phyloP scores from a whole-genome alignment of 1,140 invertebrate species.

The Lasaia peninsularis region DNA sequence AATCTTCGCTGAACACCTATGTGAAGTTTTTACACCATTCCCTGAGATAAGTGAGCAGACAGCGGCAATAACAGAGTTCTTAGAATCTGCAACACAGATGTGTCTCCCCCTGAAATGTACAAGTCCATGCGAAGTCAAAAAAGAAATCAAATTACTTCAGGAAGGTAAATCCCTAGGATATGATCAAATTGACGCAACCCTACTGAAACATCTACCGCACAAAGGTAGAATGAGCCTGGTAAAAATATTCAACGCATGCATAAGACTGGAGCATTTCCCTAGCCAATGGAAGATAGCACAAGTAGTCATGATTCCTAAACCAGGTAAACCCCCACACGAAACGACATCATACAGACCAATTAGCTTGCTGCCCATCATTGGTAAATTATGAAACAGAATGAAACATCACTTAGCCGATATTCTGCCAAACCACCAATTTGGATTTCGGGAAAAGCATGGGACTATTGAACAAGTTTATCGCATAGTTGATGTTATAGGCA shows the following conservation, averaged over 20 bases:
- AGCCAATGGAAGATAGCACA: constrained; percentile 24
- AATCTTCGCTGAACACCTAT: constrained; percentile 13
- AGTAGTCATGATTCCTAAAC: constrained; percentile 27
- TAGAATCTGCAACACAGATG: neutral
- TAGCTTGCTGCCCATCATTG: constrained; percentile 18
- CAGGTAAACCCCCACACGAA: constrained; percentile 17
- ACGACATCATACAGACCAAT: constrained; percentile 25
- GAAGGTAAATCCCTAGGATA: constrained; percentile 13
- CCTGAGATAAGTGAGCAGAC: neutral
- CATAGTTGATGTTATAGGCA: constrained; percentile 18
- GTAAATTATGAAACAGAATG: constrained; percentile 20
- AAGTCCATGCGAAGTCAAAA: neutral
- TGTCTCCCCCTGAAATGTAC: constrained; percentile 2
- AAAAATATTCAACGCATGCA: constrained; percentile 16
- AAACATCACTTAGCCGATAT: neutral
- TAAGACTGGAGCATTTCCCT: constrained; percentile 24
- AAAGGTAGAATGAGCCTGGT: constrained; percentile 22
- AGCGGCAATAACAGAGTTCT: neutral
- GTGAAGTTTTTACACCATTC: constrained; percentile 3
- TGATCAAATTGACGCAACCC: constrained; percentile 16
- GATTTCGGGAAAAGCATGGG: constrained; percentile 16
- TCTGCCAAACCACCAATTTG: constrained; percentile 26
- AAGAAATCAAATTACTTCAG: neutral
- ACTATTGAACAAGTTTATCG: constrained; percentile 26
- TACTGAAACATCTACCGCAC: constrained; percentile 22